These are phyloP conservation scores for Drosophila parabipectinata DNA, from an alignment of 1,140 invertebrate species.

Conservation along the genomic window DNA sequence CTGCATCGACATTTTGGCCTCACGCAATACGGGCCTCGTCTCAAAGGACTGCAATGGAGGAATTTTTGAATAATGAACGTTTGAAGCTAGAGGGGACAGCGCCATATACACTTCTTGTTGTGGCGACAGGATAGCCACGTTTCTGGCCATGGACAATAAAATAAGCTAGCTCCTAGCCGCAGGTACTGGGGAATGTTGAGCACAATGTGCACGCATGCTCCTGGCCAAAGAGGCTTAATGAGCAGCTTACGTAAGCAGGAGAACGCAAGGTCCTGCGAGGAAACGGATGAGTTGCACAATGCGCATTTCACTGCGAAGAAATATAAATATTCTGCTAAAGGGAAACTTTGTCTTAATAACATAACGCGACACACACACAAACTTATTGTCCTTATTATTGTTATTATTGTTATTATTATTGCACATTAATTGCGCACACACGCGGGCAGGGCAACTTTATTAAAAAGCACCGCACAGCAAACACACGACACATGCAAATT, in stretches of 20 bases:
- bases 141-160: slow-evolving; percentile 16
- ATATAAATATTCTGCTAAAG: slow-evolving; percentile 10
- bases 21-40: slow-evolving; percentile 35
- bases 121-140: neutral
- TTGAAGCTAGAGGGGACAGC: slow-evolving; percentile 18
- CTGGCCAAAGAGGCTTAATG: slow-evolving; percentile 52
- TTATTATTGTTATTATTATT: slow-evolving; percentile 58
- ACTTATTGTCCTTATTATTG: slow-evolving; percentile 4
- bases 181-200: neutral
- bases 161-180: slow-evolving; percentile 12
- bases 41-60: slow-evolving; percentile 28
- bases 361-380: slow-evolving; percentile 26
- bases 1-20: slow-evolving; percentile 35
- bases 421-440: slow-evolving; percentile 69
- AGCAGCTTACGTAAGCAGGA: slow-evolving; percentile 47
- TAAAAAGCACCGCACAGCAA: slow-evolving; percentile 42
- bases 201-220: slow-evolving; percentile 2
- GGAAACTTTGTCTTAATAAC: slow-evolving; percentile 51
- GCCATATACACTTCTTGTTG: neutral
- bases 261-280: slow-evolving; percentile 1
- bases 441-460: slow-evolving; percentile 52
- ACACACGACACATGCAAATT: slow-evolving; percentile 60
- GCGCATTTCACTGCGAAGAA: slow-evolving; percentile 13
- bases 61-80: slow-evolving; percentile 29
- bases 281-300: slow-evolving; percentile 40